phyloP scores from a whole-genome alignment of 2,113 vertebrate genomes.

The Tursiops truncatus region DNA sequence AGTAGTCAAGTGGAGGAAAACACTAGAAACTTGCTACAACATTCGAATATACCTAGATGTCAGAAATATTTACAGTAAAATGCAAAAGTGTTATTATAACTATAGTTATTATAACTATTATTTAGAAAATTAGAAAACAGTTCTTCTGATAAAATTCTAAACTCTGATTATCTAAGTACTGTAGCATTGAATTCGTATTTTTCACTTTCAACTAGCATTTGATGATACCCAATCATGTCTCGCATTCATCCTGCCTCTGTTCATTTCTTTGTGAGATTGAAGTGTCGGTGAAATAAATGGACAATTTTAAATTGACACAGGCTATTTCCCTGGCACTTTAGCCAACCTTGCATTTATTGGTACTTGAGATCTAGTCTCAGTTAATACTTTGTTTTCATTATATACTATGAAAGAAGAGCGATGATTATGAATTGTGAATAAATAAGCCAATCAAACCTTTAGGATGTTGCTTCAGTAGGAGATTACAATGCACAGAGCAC shows the following conservation, averaged over 20 bases:
- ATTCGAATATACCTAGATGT: neutral
- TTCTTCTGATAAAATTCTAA: neutral
- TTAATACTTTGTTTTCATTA: neutral
- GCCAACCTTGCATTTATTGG: neutral
- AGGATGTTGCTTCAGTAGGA: neutral
- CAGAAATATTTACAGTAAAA: neutral
- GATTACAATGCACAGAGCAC: neutral
- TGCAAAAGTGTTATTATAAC: neutral
- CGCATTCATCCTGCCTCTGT: neutral
- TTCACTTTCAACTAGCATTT: neutral
- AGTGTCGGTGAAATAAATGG: neutral
- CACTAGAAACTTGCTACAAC: neutral
- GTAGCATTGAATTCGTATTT: neutral
- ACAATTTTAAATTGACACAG: neutral
- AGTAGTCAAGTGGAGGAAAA: neutral
- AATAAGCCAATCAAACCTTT: neutral
- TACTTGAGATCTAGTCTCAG: neutral
- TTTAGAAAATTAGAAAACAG: neutral
- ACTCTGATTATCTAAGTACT: neutral
- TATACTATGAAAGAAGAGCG: neutral
- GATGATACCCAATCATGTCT: neutral
- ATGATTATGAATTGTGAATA: neutral
- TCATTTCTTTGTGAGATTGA: neutral
- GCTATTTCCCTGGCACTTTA: neutral
- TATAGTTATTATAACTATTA: neutral